Evolutionary conservation across 2,113 vertebrate genomes (phyloP), one percentile per base, ranked within the genome.

Genomic region (Carassius gibelio): DNA sequence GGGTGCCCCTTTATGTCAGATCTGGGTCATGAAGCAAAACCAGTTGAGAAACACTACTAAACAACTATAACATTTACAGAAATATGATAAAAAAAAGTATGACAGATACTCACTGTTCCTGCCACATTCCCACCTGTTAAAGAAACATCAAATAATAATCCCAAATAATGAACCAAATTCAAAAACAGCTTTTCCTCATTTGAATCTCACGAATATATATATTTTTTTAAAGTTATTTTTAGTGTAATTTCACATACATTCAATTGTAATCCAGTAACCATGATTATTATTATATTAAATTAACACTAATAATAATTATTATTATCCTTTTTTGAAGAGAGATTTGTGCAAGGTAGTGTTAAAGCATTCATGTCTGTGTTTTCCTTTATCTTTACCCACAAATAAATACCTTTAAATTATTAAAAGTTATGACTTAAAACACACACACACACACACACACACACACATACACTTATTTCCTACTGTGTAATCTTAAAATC

Each of bases 41-140:
- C 61, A 13, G 11, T 36, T 23, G 21, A 74, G 38, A 74, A 74
- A n/a, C 6, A 38, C 68, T 38, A 38, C 34, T 71, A 38, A 38
- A 38, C 68, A 71, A 71, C 68, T 38, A 59, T 3, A 59, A 59
- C 34, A 21, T 74, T 17, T 57, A n/a, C 30, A 68, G 6, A 84
- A 74, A 26, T 45, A 21, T 52, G 5, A 14, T n/a, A 83, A n/a
- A 10, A 15, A 30, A 38, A 38, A 38, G 3, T 23, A 45, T 84
- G 11, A 21, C 59, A 21, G 45, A 36, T 83, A 87, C 95, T 94
- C 89, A 96, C 96, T 94, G 96, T 86, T 88, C 87, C 95, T 86
- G 92, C 95, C 79, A 97, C 82, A 85, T 94, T 93, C 2, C 95
- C 96, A 90, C 96, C 96, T 97, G 90, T 72, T 90, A 85, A 90